Percentiles rank a stretch among this genome's conserved stretches.
These are phyloP conservation scores for Paradoxurus hermaphroditus DNA, from an alignment of 2,113 vertebrate genomes.

Conservation along the genomic window DNA sequence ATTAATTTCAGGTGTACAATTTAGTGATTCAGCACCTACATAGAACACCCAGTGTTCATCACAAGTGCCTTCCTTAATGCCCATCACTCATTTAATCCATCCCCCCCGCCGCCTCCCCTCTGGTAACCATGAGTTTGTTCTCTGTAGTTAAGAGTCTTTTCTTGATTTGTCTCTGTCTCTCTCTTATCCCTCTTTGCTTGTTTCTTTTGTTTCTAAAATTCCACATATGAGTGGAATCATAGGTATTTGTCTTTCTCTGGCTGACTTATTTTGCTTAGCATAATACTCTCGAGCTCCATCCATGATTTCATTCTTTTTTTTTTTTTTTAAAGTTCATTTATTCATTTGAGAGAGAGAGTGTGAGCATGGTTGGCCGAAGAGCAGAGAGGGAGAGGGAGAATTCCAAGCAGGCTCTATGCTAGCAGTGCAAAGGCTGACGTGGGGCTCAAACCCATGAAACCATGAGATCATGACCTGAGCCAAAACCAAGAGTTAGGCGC, in stretches of 20 bases:
- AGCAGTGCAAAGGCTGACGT: too few species aligned
- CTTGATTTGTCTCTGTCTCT: neutral
- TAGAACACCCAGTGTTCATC: neutral
- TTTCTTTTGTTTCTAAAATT: neutral
- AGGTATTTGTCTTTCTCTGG: neutral
- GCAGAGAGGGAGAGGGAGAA: too few species aligned
- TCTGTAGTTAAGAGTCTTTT: neutral
- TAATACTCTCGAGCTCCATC: neutral
- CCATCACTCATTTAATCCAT: neutral
- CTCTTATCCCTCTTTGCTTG: neutral
- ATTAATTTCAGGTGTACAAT: neutral
- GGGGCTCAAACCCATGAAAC: too few species aligned
- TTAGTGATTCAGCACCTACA: neutral
- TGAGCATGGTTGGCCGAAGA: too few species aligned
- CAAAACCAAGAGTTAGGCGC: too few species aligned
- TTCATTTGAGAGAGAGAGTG: too few species aligned
- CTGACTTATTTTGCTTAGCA: neutral
- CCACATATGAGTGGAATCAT: neutral
- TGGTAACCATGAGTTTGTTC: neutral
- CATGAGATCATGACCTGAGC: too few species aligned
- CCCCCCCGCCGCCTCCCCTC: neutral
- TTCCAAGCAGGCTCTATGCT: too few species aligned
- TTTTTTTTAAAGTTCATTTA: too few species aligned
- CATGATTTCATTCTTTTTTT: neutral
- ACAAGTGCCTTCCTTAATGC: neutral